Evolutionary conservation across 2,113 vertebrate species (phyloP).

Genomic region (Ceyx cyanopectus): DNA sequence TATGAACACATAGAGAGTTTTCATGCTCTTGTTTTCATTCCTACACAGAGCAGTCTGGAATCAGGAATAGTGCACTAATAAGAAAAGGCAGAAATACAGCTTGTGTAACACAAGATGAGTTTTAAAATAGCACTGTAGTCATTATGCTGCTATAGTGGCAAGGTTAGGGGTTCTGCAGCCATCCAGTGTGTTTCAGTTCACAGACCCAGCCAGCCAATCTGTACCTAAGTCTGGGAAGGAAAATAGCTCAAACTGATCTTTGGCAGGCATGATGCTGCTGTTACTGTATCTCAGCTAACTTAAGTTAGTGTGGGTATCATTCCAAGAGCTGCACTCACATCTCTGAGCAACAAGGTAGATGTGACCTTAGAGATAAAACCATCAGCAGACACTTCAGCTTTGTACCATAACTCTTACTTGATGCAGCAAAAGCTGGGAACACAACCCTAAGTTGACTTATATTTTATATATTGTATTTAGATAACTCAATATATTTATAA

Average conservation of each 20-base stretch:
- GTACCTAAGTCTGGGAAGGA: background rate
- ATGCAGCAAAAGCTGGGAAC: background rate
- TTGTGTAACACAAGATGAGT: background rate
- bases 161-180: background rate
- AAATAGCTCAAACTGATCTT: background rate
- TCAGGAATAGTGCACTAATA: no score
- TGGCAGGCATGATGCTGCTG: background rate
- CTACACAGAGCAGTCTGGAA: no score
- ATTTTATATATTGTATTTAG: background rate
- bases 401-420: no score
- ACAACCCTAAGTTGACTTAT: background rate
- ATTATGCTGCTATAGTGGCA: background rate
- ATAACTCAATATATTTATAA: background rate
- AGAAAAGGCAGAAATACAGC: no score
- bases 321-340: background rate
- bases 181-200: background rate
- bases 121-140: background rate
- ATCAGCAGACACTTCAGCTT: background rate
- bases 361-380: background rate
- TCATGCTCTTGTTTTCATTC: no score
- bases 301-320: background rate
- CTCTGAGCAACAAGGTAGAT: background rate
- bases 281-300: background rate
- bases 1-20: no score
- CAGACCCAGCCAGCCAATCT: background rate